A percentile compares a stretch with the other conserved stretches of the same genome.
Conservation (phyloP, 2,113 vertebrate genomes). For the Panthera leo region DNA sequence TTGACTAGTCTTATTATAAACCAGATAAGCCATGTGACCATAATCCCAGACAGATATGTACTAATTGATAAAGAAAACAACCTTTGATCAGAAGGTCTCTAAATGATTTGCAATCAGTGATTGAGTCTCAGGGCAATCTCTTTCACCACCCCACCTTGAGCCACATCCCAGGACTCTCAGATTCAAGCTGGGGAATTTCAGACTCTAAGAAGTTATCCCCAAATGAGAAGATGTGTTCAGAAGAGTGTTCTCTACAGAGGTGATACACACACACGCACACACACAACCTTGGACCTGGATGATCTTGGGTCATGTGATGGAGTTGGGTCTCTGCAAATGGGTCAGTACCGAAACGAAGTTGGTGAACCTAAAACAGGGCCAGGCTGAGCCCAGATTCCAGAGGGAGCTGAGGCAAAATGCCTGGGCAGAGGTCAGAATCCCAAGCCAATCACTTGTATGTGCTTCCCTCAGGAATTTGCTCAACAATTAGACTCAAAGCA, state of each 20-base stretch:
- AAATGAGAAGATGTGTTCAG: not conserved
- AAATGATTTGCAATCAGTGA: not conserved
- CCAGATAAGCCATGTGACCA: not conserved
- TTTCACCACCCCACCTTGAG: not conserved
- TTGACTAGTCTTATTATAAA: constrained; percentile 45
- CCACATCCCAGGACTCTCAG: not conserved
- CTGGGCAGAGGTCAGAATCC: constrained; percentile 11
- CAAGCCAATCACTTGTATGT: not conserved
- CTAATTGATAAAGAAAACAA: not conserved
- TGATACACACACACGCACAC: not conserved
- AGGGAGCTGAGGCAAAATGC: not conserved
- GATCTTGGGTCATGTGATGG: not conserved
- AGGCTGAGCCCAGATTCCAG: not conserved
- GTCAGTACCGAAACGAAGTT: not conserved
- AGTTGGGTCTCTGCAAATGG: not conserved
- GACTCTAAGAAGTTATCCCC: not conserved
- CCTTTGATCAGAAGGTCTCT: not conserved
- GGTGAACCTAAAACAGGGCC: not conserved
- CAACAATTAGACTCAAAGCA: not conserved
- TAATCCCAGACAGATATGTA: not conserved
- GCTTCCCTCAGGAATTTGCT: not conserved
- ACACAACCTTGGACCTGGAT: not conserved
- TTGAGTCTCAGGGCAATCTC: not conserved
- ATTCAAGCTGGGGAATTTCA: not conserved
- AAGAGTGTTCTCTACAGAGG: not conserved